Evolutionary conservation across 2,797 vertebrate genomes (phyloP).

Genomic region (Sciurus vulgaris): DNA sequence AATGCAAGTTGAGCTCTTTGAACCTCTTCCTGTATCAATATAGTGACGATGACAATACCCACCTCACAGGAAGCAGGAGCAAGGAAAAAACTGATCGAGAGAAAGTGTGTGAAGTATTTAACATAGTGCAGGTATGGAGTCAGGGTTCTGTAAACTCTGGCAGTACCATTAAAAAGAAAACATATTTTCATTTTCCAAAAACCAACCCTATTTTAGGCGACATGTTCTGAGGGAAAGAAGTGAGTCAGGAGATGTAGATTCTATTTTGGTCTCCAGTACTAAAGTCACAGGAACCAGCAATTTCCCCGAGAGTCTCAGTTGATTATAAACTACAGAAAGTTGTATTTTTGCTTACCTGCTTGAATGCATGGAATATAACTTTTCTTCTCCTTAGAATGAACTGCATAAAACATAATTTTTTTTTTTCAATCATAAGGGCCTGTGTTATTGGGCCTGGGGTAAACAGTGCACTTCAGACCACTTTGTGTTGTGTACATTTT

Average conservation of each 20-base stretch:
- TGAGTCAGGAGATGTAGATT: constrained; percentile 78
- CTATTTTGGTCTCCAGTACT: constrained; percentile 74
- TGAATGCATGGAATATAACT: neutral
- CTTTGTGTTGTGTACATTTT: constrained; percentile 48
- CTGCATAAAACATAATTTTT: neutral
- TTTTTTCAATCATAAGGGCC: neutral
- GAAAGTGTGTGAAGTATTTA: neutral
- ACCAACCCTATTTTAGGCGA: constrained; percentile 70
- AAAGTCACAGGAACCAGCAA: constrained; percentile 73
- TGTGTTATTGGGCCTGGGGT: neutral
- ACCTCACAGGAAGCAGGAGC: neutral
- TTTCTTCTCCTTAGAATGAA: constrained; percentile 55
- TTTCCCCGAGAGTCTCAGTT: constrained; percentile 58
- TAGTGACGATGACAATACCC: neutral
- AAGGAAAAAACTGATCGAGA: neutral
- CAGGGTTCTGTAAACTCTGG: neutral
- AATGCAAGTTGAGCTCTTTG: neutral
- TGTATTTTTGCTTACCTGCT: constrained; percentile 56
- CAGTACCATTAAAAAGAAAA: constrained; percentile 48
- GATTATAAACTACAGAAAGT: constrained; percentile 67
- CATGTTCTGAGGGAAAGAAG: constrained; percentile 70
- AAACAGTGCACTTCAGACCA: neutral
- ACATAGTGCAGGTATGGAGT: neutral
- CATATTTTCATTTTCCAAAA: constrained; percentile 52
- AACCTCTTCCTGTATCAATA: neutral